These are phyloP conservation scores for Echinarachnius parma DNA, from an alignment of 53 echinoderm and acorn worm species.

Conservation along the genomic window DNA sequence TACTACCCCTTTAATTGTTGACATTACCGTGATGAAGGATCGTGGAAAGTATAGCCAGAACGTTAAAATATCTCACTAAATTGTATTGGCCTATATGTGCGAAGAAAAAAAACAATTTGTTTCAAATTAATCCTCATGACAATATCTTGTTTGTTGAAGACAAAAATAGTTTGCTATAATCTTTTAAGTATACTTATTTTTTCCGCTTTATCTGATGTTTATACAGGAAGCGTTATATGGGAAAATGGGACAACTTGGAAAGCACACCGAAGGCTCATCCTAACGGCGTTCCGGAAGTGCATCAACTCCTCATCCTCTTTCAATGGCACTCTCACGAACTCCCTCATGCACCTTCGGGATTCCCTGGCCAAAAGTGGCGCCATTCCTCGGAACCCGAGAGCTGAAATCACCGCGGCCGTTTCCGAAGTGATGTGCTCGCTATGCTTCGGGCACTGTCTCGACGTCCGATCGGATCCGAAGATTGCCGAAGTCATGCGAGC, in stretches of 20 bases:
- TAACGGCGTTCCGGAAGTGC: conserved; percentile 29
- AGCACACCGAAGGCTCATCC: conserved; percentile 22
- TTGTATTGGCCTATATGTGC: too few relatives aligned
- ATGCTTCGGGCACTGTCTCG: conserved; percentile 34
- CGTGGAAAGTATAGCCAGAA: too few relatives aligned
- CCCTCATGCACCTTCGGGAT: not conserved
- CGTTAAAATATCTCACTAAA: too few relatives aligned
- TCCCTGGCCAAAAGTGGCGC: not conserved
- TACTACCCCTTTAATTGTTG: too few relatives aligned
- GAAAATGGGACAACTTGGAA: conserved; percentile 51
- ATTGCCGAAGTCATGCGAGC: conserved; percentile 21
- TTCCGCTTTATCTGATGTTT: too few relatives aligned
- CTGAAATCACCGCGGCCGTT: conserved; percentile 24
- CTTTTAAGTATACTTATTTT: too few relatives aligned
- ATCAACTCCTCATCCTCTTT: not conserved
- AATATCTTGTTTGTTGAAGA: too few relatives aligned
- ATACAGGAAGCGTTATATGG: conserved; percentile 55
- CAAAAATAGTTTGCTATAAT: too few relatives aligned
- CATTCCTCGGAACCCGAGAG: conserved; percentile 6
- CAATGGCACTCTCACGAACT: not conserved
- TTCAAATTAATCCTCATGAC: too few relatives aligned
- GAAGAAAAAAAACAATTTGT: too few relatives aligned
- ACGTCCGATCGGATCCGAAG: conserved; percentile 10
- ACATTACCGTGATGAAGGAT: too few relatives aligned
- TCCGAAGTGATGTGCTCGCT: conserved; percentile 32